Base-by-base conservation (phyloP, 2,113 vertebrate species). In the Tetrax tetrax region DNA sequence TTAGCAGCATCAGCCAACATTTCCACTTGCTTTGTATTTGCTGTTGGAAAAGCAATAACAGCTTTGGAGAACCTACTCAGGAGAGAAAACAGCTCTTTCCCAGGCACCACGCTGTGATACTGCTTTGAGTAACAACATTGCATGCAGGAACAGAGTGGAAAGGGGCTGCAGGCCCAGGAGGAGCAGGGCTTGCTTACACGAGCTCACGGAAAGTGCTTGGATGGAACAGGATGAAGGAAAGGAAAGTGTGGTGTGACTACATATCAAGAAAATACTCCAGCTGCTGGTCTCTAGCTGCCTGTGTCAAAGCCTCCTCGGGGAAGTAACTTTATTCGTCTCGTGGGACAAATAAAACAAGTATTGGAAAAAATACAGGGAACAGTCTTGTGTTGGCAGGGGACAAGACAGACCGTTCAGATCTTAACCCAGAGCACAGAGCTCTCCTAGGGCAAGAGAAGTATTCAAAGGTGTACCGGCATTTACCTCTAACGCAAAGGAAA, bases 51-150 rank as follows among this genome's bases (percentile, higher is more conserved):
- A 94, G 96, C 77, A 96, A 95, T 93, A 96, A 97, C 92, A 96
- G 50, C 81, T 94, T 93, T 66, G 85, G 80, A 93, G 85, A 90
- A 87, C 47, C 79, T 92, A 93, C 88, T 94, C 90, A 94, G 88
- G 92, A 97, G 96, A 75, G 85, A 97, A 96, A 97, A 96, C 77
- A 94, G 65, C 86, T 57, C 94, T 95, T 95, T 95, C 83, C 77
- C 69, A 65, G 81, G 92, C 89, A 86, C 75, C 95, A 60, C 3
- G 21, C 92, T 95, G 96, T 35, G 92, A 69, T 54, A 60, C 61
- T 96, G 94, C 96, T 96, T 96, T 96, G 96, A 96, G 83, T 95
- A 96, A 95, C 92, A 96, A 96, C 96, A 97, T 57, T 76, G 80
- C 77, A 72, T 50, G 95, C 59, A 60, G 92, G 65, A 96, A 88